Conservation (phyloP, 2,888 invertebrate species). For the Eupithecia exiguata region DNA sequence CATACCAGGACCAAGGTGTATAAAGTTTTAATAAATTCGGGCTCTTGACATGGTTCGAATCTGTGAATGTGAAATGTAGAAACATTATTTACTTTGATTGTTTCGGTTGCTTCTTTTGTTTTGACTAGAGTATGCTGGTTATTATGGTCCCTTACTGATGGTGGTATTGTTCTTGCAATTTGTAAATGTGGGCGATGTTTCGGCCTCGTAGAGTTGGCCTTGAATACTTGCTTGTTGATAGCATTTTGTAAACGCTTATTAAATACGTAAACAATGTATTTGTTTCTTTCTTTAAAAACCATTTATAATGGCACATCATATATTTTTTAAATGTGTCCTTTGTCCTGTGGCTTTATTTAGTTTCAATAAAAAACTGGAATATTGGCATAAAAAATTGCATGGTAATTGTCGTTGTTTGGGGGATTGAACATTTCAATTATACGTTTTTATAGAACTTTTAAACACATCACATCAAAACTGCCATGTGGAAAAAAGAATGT, state of each 20-base stretch:
- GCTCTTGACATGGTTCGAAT: constrained; percentile 68
- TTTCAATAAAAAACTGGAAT: neutral
- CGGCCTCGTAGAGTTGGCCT: neutral
- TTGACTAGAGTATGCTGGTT: neutral
- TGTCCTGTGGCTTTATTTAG: too few relatives aligned
- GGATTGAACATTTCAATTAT: neutral
- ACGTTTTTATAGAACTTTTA: neutral
- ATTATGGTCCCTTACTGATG: neutral
- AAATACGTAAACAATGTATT: neutral
- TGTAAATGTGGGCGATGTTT: neutral
- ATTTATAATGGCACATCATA: neutral
- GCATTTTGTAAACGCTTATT: neutral
- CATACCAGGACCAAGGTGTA: constrained; percentile 82
- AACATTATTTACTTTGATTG: constrained; percentile 40
- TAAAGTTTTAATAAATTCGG: constrained; percentile 61
- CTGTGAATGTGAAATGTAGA: constrained; percentile 55
- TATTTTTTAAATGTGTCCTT: neutral
- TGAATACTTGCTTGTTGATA: neutral
- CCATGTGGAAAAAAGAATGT: too few relatives aligned
- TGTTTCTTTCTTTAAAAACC: neutral
- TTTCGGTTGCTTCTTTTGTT: constrained; percentile 43
- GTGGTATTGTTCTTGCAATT: neutral
- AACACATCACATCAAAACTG: too few relatives aligned
- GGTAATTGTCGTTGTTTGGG: neutral
- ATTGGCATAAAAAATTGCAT: neutral